Conservation (phyloP, 2,888 invertebrate genomes). For the Trachelus troglodyta region DNA sequence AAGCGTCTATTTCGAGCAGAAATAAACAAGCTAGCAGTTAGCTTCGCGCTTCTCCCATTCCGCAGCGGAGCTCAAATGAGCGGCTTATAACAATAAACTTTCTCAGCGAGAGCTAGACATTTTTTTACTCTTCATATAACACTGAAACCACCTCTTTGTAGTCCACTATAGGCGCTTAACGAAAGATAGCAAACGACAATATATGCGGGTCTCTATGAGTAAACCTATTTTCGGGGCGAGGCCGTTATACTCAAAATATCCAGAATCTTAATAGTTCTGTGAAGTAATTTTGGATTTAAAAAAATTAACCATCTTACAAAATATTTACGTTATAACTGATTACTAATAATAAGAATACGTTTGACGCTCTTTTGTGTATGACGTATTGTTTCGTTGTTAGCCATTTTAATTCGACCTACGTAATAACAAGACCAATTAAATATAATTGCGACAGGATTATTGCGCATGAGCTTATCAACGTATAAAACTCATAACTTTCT, state of each 20-base stretch:
- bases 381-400: not conserved
- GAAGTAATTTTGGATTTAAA: not conserved
- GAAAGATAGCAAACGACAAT: not conserved
- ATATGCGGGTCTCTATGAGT: not conserved
- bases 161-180: not conserved
- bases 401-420: not conserved
- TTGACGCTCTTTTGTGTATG: not conserved
- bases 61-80: constrained; percentile 38
- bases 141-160: not conserved
- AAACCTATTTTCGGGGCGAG: not conserved
- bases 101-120: not conserved
- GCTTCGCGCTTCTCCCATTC: constrained; percentile 16
- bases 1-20: constrained; percentile 48
- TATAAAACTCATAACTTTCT: not conserved
- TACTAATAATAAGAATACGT: not conserved
- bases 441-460: not conserved
- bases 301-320: not conserved
- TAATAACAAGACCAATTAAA: not conserved
- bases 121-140: not conserved
- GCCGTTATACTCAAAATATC: not conserved
- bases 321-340: not conserved
- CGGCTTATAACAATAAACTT: constrained; percentile 53
- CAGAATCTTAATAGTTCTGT: not conserved
- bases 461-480: not conserved
- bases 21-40: constrained; percentile 36